Evolutionary conservation across 37 sponge, comb jelly and placozoan genomes (phyloP), one percentile per base, ranked within the genome.

Genomic region (Ianthella basta): DNA sequence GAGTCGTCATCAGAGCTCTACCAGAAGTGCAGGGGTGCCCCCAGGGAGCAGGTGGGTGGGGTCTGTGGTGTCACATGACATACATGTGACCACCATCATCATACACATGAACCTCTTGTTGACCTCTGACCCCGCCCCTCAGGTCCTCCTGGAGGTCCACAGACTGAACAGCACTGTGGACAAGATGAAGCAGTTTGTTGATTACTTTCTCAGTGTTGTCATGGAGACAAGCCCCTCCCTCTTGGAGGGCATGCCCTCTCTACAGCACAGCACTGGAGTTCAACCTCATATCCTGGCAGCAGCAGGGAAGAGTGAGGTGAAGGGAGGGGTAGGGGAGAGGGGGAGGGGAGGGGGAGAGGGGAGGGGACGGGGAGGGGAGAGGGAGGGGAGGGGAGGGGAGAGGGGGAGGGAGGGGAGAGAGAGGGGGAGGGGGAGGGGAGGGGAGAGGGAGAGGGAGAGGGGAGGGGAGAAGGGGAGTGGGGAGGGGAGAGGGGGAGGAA

Each of bases 141-240:
- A 75, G 78, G 38, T 75, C 54, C 54, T 53, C 21, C 24, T 13
- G 19, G 78, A 75, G 54, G 24, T 75, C 54, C 25, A n/a, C 25
- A 18, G 78, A 40, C 78, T 75, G 53, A 75, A 75, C 78, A 75
- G 78, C 37, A 36, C 54, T 36, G 78, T 15, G 10, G 78, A 75
- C 78, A 75, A 24, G 25, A 50, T 75, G 54, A 75, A 50, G 21
- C 78, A 75, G 78, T 75, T 75, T 24, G 40, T 75, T 41, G 78
- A 75, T 50, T 16, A 36, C 44, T 40, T 75, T 12, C 53, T 75
- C 15, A 44, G 23, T 19, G 53, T 75, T 14, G 37, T 75, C n/a
- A 40, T 75, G 21, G 54, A 75, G 78, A 53, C 23, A 36, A 75
- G 10, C 54, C 54, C 54, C n/a, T 21, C 40, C 21, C 44, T 75